phyloP scores from a whole-genome alignment of 30 jellyfish, hydroid and myxozoan genomes.

The Aurelia sp. region DNA sequence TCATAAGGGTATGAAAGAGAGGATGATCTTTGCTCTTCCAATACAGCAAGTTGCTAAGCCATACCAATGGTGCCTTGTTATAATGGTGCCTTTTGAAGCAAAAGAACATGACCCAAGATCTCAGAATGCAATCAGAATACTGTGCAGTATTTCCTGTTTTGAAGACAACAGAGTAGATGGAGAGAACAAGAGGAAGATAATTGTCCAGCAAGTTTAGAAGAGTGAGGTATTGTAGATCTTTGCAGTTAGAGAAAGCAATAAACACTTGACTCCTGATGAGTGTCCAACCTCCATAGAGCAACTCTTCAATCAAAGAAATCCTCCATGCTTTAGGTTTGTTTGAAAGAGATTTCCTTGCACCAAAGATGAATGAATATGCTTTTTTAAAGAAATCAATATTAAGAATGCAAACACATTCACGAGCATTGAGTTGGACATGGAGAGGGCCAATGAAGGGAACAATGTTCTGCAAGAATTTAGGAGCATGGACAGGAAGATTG shows the following conservation, averaged over 20 bases:
- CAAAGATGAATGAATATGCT: too few relatives aligned
- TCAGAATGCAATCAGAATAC: background rate
- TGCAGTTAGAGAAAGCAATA: background rate
- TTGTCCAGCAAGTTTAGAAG: constrained; percentile 4
- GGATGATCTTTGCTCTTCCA: constrained; percentile 45
- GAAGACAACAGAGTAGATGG: background rate
- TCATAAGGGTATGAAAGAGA: too few relatives aligned
- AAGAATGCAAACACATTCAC: too few relatives aligned
- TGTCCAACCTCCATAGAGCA: too few relatives aligned
- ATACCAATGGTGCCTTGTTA: constrained; percentile 3
- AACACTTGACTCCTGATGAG: background rate
- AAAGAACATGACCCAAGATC: constrained; percentile 1
- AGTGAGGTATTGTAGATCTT: background rate
- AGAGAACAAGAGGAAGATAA: background rate
- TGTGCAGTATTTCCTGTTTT: background rate
- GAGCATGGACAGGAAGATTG: too few relatives aligned
- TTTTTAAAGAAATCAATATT: too few relatives aligned
- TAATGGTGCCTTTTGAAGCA: constrained; percentile 20
- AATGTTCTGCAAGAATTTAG: too few relatives aligned
- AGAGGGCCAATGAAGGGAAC: too few relatives aligned
- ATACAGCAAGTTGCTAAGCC: constrained; percentile 1
- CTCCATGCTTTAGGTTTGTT: too few relatives aligned
- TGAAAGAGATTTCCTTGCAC: too few relatives aligned
- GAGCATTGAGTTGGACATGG: too few relatives aligned
- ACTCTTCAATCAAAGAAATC: too few relatives aligned